Base-by-base conservation (phyloP, 2,113 vertebrate genomes). In the Upupa epops region DNA sequence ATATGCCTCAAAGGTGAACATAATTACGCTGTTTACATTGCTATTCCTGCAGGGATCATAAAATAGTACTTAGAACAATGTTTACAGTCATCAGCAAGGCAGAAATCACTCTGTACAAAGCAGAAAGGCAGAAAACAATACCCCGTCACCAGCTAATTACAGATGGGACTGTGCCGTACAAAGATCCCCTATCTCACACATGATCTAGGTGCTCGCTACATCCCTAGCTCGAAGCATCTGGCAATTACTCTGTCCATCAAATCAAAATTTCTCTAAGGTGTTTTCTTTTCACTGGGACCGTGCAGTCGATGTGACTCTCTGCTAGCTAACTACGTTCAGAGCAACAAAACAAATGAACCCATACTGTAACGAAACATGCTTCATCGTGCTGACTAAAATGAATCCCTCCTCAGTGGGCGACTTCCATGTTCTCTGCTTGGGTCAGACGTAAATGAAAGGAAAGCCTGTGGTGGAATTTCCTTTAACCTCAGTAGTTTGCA, bases 21-120 rank as follows among this genome's bases (percentile, higher is more conserved):
- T 87, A 94, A 96, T 95, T 95, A 96, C 1, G 52, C 88, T 96
- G 93, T 93, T 96, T 95, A 95, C 94, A 90, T 61, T 83, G 88
- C 42, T 88, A 90, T 84, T 92, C 92, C 94, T 93, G 46, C 82
- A 84, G 94, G 92, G 92, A 96, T 86, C 80, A 88, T 91, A 90
- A 96, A 95, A 59, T 31, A 82, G 40, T 66, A 70, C 86, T 96
- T 83, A 69, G 73, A 91, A 82, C 86, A 87, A 94, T 92, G 90
- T 92, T 97, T 94, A 92, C 88, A 89, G 78, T 86, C 78, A 80
- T 85, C 85, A 91, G 13, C 2, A 12, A 92, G 81, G 88, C 74
- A 92, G 94, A 91, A 96, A 90, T 85, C 70, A 68, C 56, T 71
- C 65, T 52, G 70, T 72, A 76, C 69, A 5, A 42, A 59, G 0